These are phyloP conservation scores for Pterophyllum scalare DNA, from an alignment of 2,113 vertebrate species.

Conservation along the genomic window DNA sequence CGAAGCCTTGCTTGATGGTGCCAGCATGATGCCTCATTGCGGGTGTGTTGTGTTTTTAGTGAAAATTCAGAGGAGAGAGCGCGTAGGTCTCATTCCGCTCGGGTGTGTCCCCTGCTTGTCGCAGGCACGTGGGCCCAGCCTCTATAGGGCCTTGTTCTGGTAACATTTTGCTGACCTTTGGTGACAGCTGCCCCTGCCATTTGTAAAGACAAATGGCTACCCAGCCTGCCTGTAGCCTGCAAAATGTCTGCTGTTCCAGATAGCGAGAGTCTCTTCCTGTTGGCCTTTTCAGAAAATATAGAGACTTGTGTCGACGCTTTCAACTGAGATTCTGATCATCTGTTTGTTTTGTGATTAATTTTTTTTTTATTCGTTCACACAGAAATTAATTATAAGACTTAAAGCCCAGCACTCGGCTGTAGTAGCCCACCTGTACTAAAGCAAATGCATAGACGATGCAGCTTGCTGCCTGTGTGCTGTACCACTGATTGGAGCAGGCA, in stretches of 20 bases:
- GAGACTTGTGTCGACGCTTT: neutral
- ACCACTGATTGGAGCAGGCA: constrained; percentile 60
- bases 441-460: neutral
- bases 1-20: neutral
- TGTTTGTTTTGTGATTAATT: neutral
- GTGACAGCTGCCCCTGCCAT: constrained; percentile 69
- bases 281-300: constrained; percentile 48
- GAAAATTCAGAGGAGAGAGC: neutral
- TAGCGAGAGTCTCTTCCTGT: constrained; percentile 41
- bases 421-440: neutral
- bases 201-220: constrained; percentile 71
- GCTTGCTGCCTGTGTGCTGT: neutral
- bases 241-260: constrained; percentile 22
- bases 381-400: neutral
- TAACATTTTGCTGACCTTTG: constrained; percentile 79
- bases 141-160: constrained; percentile 69
- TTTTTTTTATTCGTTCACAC: neutral
- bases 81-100: constrained; percentile 2
- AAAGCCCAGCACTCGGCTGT: neutral
- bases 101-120: constrained; percentile 33
- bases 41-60: neutral
- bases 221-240: constrained; percentile 19
- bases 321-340: neutral
- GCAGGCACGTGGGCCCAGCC: constrained; percentile 17
- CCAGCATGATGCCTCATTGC: neutral